Evolutionary conservation across 2,113 vertebrate species (phyloP).

Genomic region (Amphilophus citrinellus): DNA sequence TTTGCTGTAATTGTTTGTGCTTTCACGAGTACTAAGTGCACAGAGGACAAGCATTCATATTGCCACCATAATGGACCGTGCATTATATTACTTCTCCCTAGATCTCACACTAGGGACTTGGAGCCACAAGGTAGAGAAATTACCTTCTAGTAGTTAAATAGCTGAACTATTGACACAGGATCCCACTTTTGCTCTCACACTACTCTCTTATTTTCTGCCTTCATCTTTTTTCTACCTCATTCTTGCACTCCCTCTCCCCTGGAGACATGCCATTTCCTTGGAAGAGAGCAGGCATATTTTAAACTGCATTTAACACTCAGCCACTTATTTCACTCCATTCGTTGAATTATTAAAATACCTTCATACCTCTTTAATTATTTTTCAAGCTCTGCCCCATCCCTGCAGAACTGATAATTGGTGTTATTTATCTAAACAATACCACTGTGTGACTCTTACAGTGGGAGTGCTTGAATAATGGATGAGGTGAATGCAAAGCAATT

Average conservation of each 20-base stretch:
- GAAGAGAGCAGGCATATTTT: conserved; percentile 64
- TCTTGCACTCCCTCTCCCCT: conserved; percentile 28
- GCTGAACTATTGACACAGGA: conserved; percentile 59
- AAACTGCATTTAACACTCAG: conserved; percentile 74
- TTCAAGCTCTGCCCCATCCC: conserved; percentile 56
- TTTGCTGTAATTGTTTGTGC: conserved; percentile 50
- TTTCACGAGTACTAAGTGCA: conserved; percentile 38
- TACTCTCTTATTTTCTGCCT: conserved; percentile 23
- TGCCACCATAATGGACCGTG: conserved; percentile 44
- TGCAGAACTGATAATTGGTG: conserved; percentile 75
- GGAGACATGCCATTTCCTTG: conserved; percentile 63
- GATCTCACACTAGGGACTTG: conserved; percentile 48
- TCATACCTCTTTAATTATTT: conserved; percentile 74
- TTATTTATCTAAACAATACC: conserved; percentile 83
- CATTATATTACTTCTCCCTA: conserved; percentile 34
- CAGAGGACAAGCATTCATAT: conserved; percentile 36
- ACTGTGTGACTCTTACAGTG: conserved; percentile 63
- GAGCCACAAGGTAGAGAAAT: conserved; percentile 54
- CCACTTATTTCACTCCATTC: conserved; percentile 64
- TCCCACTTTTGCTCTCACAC: conserved; percentile 25
- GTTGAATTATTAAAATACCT: conserved; percentile 74
- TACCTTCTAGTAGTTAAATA: conserved; percentile 64
- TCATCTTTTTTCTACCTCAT: conserved; percentile 13
- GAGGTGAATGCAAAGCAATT: conserved; percentile 77
- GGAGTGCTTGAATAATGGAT: conserved; percentile 80